Evolutionary conservation across 2,797 vertebrate genomes (phyloP).

Genomic region (Iguana delicatissima): DNA sequence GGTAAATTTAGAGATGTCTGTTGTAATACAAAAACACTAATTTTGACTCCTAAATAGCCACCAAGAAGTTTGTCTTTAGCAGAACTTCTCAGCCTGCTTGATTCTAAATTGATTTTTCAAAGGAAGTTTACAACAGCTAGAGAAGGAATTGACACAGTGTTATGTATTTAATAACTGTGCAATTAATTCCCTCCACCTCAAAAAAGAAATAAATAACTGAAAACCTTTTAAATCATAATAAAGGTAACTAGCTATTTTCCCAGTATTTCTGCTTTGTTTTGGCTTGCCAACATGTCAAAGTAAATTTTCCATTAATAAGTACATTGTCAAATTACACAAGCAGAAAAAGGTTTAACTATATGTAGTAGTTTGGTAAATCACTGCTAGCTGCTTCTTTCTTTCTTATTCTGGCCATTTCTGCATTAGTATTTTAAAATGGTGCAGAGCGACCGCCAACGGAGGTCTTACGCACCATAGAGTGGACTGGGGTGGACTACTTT

Average conservation of each 20-base stretch:
- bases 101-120: slow-evolving; percentile 34
- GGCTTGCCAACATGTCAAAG: neutral
- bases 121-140: slow-evolving; percentile 13
- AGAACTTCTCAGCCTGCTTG: neutral
- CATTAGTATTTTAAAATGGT: too few species aligned
- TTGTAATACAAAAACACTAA: neutral
- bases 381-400: neutral
- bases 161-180: neutral
- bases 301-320: neutral
- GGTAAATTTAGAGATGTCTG: neutral
- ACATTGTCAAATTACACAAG: neutral
- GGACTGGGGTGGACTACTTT: too few species aligned
- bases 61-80: slow-evolving; percentile 29
- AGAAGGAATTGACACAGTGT: slow-evolving; percentile 20
- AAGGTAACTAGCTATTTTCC: neutral
- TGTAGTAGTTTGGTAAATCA: neutral
- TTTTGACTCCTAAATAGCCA: slow-evolving; percentile 9
- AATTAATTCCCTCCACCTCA: slow-evolving; percentile 5
- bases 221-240: neutral
- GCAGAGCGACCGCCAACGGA: too few species aligned
- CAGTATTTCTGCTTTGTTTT: neutral
- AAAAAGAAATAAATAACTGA: slow-evolving; percentile 18
- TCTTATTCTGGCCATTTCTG: too few species aligned
- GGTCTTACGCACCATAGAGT: too few species aligned
- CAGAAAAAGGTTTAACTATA: neutral